Percentiles rank a stretch among this genome's conserved stretches.
Conservation (phyloP, 2,888 invertebrate species). For the Morpho helenor region DNA sequence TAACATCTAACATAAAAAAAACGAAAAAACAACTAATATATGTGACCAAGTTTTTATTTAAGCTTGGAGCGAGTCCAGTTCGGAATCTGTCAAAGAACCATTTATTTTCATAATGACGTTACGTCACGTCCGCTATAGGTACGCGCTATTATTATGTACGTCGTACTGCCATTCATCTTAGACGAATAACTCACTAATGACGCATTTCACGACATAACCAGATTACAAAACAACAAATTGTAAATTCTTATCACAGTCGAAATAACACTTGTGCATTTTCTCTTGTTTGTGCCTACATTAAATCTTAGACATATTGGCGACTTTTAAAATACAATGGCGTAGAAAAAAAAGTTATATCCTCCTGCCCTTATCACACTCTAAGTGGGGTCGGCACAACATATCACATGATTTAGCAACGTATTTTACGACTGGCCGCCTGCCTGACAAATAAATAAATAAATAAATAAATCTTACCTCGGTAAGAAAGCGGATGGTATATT, state of each 20-base stretch:
- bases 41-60: conserved; percentile 2
- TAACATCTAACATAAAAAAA: neutral
- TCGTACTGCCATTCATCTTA: conserved; percentile 26
- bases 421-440: too few relatives aligned
- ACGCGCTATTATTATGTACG: conserved; percentile 28
- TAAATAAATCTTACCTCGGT: too few relatives aligned
- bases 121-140: conserved; percentile 28
- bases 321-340: too few relatives aligned
- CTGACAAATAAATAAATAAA: too few relatives aligned
- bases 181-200: conserved; percentile 25
- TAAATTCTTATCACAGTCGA: conserved; percentile 1
- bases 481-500: too few relatives aligned
- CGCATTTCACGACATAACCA: conserved; percentile 23
- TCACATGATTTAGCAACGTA: too few relatives aligned
- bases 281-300: neutral
- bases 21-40: too few relatives aligned
- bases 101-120: conserved; percentile 28
- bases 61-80: conserved; percentile 28
- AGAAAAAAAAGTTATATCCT: too few relatives aligned
- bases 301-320: too few relatives aligned
- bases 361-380: too few relatives aligned
- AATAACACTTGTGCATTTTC: neutral
- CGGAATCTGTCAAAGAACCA: conserved; percentile 24
- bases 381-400: too few relatives aligned
- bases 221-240: conserved; percentile 17